Percentiles rank a stretch among this genome's conserved stretches.
Conservation (phyloP, 2,113 vertebrate species). For the Oxygymnocypris stewartii region DNA sequence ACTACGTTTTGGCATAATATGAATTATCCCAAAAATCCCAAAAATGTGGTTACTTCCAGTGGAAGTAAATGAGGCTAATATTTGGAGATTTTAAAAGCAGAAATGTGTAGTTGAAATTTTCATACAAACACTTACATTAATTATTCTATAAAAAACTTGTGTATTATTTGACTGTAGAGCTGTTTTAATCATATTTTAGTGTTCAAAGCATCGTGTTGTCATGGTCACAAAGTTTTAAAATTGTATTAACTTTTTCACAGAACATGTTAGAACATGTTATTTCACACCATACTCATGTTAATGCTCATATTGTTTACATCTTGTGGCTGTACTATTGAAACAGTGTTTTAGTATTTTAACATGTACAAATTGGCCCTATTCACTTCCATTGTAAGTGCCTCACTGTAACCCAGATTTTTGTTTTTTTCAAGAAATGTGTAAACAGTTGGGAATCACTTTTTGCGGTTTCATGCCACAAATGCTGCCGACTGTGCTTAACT, state of each 20-base stretch:
- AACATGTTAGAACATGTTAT: background rate
- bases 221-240: background rate
- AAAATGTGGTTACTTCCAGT: background rate
- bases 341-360: background rate
- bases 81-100: background rate
- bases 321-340: background rate
- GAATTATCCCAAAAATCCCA: background rate
- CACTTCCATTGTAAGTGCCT: background rate
- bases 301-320: background rate
- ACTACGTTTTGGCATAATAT: background rate
- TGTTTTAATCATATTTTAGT: too few species aligned
- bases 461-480: background rate
- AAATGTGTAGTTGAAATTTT: background rate
- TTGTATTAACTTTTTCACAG: too few species aligned
- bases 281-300: background rate
- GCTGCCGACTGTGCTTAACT: background rate
- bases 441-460: background rate
- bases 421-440: background rate
- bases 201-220: background rate
- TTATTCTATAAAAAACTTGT: background rate
- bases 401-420: background rate
- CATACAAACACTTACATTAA: background rate
- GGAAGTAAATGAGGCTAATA: background rate
- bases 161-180: conserved; percentile 10
- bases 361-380: background rate